A percentile compares a stretch with the other conserved stretches of the same genome.
phyloP scores from a whole-genome alignment of 2,888 invertebrate genomes.

The Sphaerolaimus hirsutus region DNA sequence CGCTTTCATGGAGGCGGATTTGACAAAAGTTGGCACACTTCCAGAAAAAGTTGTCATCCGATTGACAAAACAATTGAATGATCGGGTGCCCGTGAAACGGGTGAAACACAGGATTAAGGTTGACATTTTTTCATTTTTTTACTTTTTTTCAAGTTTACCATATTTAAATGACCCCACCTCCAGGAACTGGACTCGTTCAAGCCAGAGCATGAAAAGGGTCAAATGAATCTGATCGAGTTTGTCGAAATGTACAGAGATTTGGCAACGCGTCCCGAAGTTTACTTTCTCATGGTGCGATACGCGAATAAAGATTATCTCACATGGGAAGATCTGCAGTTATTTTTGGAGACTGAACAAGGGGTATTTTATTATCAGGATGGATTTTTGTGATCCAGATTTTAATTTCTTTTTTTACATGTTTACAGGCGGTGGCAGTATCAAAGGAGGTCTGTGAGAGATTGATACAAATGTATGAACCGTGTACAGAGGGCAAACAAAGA shows the following conservation, averaged over 20 bases:
- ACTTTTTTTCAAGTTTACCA: too few species aligned
- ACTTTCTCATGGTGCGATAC: constrained; percentile 36
- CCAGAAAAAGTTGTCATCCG: constrained; percentile 14
- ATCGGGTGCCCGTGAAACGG: constrained; percentile 29
- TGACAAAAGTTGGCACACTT: constrained; percentile 18
- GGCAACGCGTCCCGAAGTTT: constrained; percentile 38
- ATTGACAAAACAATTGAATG: constrained; percentile 26
- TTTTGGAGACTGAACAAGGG: constrained; percentile 39
- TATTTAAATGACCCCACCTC: not conserved
- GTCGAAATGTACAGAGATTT: constrained; percentile 37
- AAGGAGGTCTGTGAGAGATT: constrained; percentile 33
- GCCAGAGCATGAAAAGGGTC: constrained; percentile 29
- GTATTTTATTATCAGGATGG: too few species aligned
- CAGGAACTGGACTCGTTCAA: constrained; percentile 32
- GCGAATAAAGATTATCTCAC: constrained; percentile 36
- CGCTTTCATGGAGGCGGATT: constrained; percentile 29
- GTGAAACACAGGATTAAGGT: constrained; percentile 36
- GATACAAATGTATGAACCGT: constrained; percentile 35
- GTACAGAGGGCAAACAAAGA: constrained; percentile 32
- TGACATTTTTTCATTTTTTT: constrained; percentile 1
- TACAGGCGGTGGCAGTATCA: too few species aligned
- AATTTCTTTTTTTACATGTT: too few species aligned
- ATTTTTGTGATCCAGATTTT: too few species aligned
- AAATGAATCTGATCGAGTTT: constrained; percentile 33
- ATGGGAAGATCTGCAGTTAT: constrained; percentile 35